Base-by-base conservation (phyloP, 2,888 invertebrate species). In the Penaeus monodon region DNA sequence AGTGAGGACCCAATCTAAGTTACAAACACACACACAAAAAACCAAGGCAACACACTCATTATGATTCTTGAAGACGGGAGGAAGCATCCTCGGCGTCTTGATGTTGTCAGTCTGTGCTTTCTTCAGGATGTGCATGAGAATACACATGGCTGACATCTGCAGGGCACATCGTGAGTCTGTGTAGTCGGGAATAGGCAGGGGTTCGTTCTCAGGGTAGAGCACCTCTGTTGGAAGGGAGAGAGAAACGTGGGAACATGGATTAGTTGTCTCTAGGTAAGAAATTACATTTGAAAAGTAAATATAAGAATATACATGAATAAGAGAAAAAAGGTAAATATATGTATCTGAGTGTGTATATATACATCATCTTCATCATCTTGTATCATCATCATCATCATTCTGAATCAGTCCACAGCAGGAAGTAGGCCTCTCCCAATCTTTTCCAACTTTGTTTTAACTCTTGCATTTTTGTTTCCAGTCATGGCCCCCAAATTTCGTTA, bases 71-170 rank as follows among this genome's bases (percentile, higher is more conserved):
- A 98, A 93, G 74, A 96, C 96, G 90, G 95, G 95, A 0, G 97
- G 97, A 92, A 97, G 95, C 96, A 95, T 80, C 95, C 95, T 94
- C 91, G 97, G 95, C n/a, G 91, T 91, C 90, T 95, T 96, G 90
- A 95, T 94, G 91, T 96, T 96, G 92, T 98, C 98, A 3, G 95
- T 94, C 92, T 97, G 96, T 0, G 98, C 98, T 93, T 98, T 99
- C 92, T 97, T 98, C 91, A 97, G 94, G 88, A 99, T 94, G 93
- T 98, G 98, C 92, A 98, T 97, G 98, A 98, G 99, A 92, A 99
- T 98, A 91, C 98, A 98, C 22, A 97, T 97, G 90, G 97, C 96
- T 0, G 99, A 98, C 96, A 98, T 96, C 92, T 96, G 96, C 92
- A 96, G 95, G 14, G 97, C 97, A 91, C 96, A 97, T 87, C 96